Evolutionary conservation across 1,140 invertebrate genomes (phyloP).

Genomic region (Conus betulinus): DNA sequence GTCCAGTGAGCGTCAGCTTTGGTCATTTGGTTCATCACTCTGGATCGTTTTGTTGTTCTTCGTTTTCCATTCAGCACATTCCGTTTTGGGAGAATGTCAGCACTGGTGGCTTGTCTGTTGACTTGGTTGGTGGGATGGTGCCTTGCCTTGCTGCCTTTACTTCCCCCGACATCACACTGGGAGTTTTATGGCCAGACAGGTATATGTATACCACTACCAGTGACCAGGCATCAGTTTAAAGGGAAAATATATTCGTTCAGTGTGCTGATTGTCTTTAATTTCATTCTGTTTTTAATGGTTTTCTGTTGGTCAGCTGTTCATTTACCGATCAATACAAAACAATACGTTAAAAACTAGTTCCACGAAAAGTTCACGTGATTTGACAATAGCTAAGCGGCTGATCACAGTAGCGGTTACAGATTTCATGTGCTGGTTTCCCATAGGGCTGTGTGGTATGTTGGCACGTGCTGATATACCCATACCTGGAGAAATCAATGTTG

Average conservation of each 20-base stretch:
- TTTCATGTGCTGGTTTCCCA: conserved; percentile 47
- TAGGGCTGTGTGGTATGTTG: conserved; percentile 34
- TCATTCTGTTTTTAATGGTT: conserved; percentile 48
- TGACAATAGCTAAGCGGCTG: conserved; percentile 13
- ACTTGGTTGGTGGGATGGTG: conserved; percentile 14
- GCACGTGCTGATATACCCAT: conserved; percentile 26
- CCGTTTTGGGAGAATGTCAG: background rate
- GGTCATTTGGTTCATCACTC: conserved; percentile 52
- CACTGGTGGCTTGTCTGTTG: conserved; percentile 11
- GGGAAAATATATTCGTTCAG: conserved; percentile 50
- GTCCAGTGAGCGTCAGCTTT: conserved; percentile 42
- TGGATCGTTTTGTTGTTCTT: conserved; percentile 36
- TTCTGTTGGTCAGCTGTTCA: conserved; percentile 43
- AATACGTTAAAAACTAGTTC: background rate
- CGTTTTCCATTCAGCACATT: conserved; percentile 15
- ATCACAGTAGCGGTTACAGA: conserved; percentile 11
- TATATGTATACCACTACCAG: conserved; percentile 53
- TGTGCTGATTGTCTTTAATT: conserved; percentile 52
- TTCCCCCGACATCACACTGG: conserved; percentile 36
- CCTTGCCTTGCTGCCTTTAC: conserved; percentile 32
- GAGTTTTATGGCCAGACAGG: conserved; percentile 54
- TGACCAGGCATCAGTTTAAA: conserved; percentile 25
- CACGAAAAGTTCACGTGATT: background rate
- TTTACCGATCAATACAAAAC: background rate
- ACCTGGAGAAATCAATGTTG: conserved; percentile 33